phyloP scores from a whole-genome alignment of 2,113 vertebrate species.

The Lophura nycthemera region DNA sequence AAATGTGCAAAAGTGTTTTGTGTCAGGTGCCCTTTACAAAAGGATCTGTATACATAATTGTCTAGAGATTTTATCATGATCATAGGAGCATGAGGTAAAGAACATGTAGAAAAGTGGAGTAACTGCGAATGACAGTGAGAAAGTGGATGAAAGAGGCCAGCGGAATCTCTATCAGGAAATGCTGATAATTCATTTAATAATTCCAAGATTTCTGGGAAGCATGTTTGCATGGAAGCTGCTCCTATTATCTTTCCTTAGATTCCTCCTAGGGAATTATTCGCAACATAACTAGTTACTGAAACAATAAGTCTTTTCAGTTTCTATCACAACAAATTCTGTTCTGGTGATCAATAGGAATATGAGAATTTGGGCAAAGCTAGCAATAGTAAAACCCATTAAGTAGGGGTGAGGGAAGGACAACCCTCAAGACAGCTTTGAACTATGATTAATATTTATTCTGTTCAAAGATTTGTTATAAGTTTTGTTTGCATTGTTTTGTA shows the following conservation, averaged over 20 bases:
- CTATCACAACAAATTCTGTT: not conserved
- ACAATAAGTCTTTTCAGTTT: not conserved
- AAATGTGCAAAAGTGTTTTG: not conserved
- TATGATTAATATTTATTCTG: not conserved
- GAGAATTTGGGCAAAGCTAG: not conserved
- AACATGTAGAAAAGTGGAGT: not conserved
- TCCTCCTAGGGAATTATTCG: not conserved
- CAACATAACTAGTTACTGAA: slow-evolving; percentile 16
- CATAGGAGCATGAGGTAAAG: not conserved
- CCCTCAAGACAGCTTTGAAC: not conserved
- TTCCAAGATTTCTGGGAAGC: slow-evolving; percentile 15
- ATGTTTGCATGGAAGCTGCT: slow-evolving; percentile 1
- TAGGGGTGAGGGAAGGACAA: not conserved
- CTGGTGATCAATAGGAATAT: not conserved
- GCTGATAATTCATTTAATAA: slow-evolving; percentile 1
- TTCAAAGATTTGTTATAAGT: not conserved
- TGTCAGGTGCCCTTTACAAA: not conserved
- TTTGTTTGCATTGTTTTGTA: not conserved
- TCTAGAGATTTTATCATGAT: not conserved
- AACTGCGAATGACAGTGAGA: not conserved
- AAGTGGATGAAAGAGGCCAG: not conserved
- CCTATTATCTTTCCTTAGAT: not conserved
- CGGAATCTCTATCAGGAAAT: not conserved
- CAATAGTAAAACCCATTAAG: not conserved
- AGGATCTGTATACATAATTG: not conserved